Evolutionary conservation across 2,113 vertebrate genomes (phyloP), one percentile per base, ranked within the genome.

Genomic region (Podiceps cristatus): DNA sequence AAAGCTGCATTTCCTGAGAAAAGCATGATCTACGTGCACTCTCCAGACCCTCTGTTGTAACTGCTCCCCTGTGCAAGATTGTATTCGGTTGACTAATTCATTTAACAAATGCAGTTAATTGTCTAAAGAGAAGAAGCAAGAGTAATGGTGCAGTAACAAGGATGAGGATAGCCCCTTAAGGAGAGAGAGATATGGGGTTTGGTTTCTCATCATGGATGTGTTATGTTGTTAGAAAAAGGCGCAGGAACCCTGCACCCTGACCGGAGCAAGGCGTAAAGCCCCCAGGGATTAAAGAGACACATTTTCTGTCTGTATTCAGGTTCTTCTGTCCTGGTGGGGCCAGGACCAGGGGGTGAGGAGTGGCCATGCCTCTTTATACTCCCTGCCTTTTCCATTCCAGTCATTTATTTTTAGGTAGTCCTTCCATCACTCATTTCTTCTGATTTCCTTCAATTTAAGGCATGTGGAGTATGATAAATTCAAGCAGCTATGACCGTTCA

Each of bases 401-500:
- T 10, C 27, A 10, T 93, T 87, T 85, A 84, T 93, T 52, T 96
- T n/a, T n/a, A n/a, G n/a, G 77, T 49, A 91, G 69, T 40, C 29
- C 31, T 87, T 78, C 52, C 49, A 89, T 87, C 69, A 76, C 45
- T 96, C 37, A 64, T 68, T 91, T 84, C 22, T 73, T 86, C 64
- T 77, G 8, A 80, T 95, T 94, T 92, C 64, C 91, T 83, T 92
- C 73, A 84, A 27, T 86, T 93, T 89, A 89, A 86, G 28, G 56
- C 49, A 55, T 53, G 47, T 62, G 55, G 42, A 93, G 37, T 86
- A 84, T 85, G 91, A 95, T 85, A 95, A 76, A 97, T 96, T 94
- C 72, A 78, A 85, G 77, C 66, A 79, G 58, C 68, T 74, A 37
- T 91, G 91, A 28, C 69, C 1, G 0, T 72, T 90, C 2, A 1